Base-by-base conservation (phyloP, 2,113 vertebrate species). In the Casuarius casuarius region DNA sequence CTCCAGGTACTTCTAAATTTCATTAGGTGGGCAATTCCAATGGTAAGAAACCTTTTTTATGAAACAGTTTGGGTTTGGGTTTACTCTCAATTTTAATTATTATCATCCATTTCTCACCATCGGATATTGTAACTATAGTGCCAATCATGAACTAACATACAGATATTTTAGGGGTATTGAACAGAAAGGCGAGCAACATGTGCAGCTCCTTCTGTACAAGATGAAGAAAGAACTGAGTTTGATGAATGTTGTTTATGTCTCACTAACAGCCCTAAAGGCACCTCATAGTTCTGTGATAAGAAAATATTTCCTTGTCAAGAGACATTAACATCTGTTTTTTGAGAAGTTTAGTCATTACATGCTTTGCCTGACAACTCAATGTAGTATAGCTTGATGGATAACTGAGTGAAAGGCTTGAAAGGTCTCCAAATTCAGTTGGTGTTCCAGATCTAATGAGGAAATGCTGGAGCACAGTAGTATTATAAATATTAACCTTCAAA, bases 251-350 rank as follows among this genome's bases (percentile, higher is more conserved):
- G 77, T 85, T 94, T 95, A 87, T 91, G 46, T 94, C 93, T 92
- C 87, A 85, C 66, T 89, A 94, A 65, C 67, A 88, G 56, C 72
- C 95, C 91, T 92, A 71, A 91, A 95, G 82, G 42, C 89, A 78
- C 75, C 88, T 88, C 62, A 61, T 92, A 91, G 79, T 90, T 96
- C 90, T 73, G 56, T 78, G 59, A 75, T 74, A 96, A 75, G 78
- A 94, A 92, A 95, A 92, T 93, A 96, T 81, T 95, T 91, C 89
- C 76, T 74, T 95, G 87, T 95, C 89, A 96, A 54, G 52, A 94
- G 54, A 70, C n/a, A 90, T 93, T 95, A 96, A 84, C 76, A 94
- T 91, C 85, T 95, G 52, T 72, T 95, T 93, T 93, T 72, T 38
- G 9, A 72, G 59, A 94, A 94, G 42, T 96, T 92, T 71, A 94